Evolutionary conservation across 2,797 vertebrate species (phyloP), one percentile per base, ranked within the genome.

Genomic region (Sitta carolinensis): DNA sequence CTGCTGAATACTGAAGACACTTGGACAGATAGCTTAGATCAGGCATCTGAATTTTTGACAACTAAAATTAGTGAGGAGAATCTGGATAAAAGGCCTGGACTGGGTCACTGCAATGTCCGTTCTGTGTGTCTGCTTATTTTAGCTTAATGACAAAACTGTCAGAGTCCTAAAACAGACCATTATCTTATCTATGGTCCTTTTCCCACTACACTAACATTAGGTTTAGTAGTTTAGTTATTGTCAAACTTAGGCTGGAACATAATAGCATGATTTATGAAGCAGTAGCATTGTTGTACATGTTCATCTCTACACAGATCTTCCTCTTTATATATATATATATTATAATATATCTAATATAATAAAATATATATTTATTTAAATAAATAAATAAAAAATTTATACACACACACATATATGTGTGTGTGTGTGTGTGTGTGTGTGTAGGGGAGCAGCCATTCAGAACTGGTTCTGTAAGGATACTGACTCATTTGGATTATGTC

Each of bases 351-450:
- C 32, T 36, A 36, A 36, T 36, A 36, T 36, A 36, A 36, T 36
- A 36, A 36, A 8, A 16, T n/a, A 4, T 32, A 7, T 32, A 6
- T 40, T 57, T 14, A 23, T 32, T 66, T 26, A 74, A 50, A 50
- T 14, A 58, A 42, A 29, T 20, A 29, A 40, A 11, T 13, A 29
- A 23, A 16, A 25, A 6, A 42, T n/a, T 3, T 34, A 3, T 4
- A 8, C 20, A 9, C 5, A 11, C 8, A 51, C 20, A 9, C 5
- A 11, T 6, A 51, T 2, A 3, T 22, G 2, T 12, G 16, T 38
- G 2, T 72, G 12, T 58, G 6, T 63, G 29, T 9, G 9, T 27
- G 10, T 38, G 1, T 73, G 12, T 59, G 5, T 64, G 26, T 9
- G 8, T 27, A 51, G 27, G 6, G 11, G 4, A 79, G 8, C 16